Evolutionary conservation across 2,888 invertebrate genomes (phyloP), one percentile per base, ranked within the genome.

Genomic region (Eurytoma californica): DNA sequence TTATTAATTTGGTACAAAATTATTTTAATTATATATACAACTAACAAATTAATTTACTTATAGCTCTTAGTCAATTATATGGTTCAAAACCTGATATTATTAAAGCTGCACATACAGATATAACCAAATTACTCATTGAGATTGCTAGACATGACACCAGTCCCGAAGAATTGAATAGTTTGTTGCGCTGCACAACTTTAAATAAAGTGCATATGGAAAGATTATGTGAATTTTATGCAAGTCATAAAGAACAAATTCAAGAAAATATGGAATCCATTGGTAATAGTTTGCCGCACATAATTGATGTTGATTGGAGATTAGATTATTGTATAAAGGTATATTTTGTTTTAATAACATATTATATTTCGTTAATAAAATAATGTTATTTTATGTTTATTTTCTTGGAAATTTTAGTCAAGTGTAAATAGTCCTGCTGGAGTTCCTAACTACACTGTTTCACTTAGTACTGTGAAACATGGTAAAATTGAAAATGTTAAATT

Each of bases 401-500:
- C 24, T 13, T 74, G 66, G n/a, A 9, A 77, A 63, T 81, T 83
- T 47, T 82, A 89, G 89, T 85, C 85, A 18, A 86, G 83, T 76
- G 84, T 84, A 66, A 84, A 84, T 58, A 83, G 83, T 77, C 80
- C 84, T 0, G 80, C 84, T 72, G 86, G 86, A 77, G 73, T 84
- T 60, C 84, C 85, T 24, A 75, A 84, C 20, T 89, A 88, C 79
- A 84, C 84, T 60, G 83, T 89, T 39, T 84, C 83, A 75, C 68
- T 89, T 9, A 84, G 81, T 60, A 86, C 85, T 53, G 85, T 84
- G 39, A 84, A 87, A 80, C 82, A 86, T 72, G 86, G 84, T 61
- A 83, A 88, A 60, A 79, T 91, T 4, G 91, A 92, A 53, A 91
- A 92, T 84, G 86, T 94, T 18, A 91, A 91, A 82, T 94, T 94